Conservation (phyloP, 2,113 vertebrate genomes). For the Rhineura floridana region DNA sequence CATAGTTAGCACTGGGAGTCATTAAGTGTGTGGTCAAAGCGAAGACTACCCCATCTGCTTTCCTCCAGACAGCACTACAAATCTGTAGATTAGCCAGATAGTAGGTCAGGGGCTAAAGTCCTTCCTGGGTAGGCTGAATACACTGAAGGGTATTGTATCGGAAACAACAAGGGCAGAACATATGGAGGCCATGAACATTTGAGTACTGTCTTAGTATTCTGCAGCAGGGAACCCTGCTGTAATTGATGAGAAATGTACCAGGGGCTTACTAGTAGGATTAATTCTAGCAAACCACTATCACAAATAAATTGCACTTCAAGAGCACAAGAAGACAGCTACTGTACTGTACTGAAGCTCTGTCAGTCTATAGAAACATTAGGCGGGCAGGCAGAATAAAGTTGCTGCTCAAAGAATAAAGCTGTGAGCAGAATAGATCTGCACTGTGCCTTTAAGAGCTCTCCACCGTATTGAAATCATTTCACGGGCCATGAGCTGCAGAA, state of each 20-base stretch:
- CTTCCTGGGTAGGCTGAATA: neutral
- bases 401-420: neutral
- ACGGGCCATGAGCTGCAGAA: slow-evolving; percentile 20
- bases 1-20: neutral
- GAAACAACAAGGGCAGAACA: neutral
- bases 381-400: neutral
- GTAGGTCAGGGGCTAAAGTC: neutral
- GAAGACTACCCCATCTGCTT: neutral
- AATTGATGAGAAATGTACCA: neutral
- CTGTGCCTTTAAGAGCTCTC: neutral
- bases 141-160: neutral
- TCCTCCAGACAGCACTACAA: neutral
- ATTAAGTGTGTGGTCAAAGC: neutral
- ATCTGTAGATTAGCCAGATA: neutral
- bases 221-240: neutral
- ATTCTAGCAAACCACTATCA: neutral
- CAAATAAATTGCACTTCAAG: neutral
- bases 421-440: slow-evolving; percentile 22
- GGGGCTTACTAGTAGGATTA: neutral
- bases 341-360: slow-evolving; percentile 5
- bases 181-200: neutral
- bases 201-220: neutral
- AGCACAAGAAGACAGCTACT: accelerated
- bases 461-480: slow-evolving; percentile 60
- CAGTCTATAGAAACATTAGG: neutral